phyloP scores from a whole-genome alignment of 2,797 vertebrate species.

The Hypotaenidia okinawae region DNA sequence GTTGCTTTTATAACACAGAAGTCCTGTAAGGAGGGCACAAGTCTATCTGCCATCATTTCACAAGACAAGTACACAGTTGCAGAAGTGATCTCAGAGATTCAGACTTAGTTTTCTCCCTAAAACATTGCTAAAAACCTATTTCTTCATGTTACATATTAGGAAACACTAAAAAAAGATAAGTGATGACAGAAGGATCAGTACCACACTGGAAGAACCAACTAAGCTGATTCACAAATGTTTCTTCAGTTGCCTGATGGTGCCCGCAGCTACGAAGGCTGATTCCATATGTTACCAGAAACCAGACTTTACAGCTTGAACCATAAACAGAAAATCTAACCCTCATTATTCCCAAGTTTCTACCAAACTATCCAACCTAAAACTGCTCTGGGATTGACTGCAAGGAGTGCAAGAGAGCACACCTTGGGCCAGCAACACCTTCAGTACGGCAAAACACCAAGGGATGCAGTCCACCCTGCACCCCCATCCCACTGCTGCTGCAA shows the following conservation, averaged over 20 bases:
- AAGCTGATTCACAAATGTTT: background rate
- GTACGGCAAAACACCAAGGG: fast-evolving
- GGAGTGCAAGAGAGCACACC: background rate
- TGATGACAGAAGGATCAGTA: background rate
- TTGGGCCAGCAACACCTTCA: background rate
- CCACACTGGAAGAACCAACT: background rate
- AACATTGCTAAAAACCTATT: background rate
- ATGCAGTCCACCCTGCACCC: background rate
- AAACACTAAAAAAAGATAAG: background rate
- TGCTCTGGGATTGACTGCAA: background rate
- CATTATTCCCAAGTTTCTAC: background rate
- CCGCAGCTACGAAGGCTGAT: background rate
- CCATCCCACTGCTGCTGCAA: background rate
- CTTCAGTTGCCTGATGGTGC: background rate
- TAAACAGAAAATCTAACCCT: background rate
- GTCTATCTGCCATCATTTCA: background rate
- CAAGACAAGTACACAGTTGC: fast-evolving
- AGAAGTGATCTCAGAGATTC: background rate
- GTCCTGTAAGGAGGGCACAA: background rate
- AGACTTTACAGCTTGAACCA: background rate
- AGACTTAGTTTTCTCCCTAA: background rate
- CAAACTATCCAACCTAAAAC: background rate
- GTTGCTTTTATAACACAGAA: background rate
- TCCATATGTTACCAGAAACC: background rate
- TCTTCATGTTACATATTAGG: background rate